Conservation (phyloP, 2,888 invertebrate species). For the Caenorhabditis angaria region DNA sequence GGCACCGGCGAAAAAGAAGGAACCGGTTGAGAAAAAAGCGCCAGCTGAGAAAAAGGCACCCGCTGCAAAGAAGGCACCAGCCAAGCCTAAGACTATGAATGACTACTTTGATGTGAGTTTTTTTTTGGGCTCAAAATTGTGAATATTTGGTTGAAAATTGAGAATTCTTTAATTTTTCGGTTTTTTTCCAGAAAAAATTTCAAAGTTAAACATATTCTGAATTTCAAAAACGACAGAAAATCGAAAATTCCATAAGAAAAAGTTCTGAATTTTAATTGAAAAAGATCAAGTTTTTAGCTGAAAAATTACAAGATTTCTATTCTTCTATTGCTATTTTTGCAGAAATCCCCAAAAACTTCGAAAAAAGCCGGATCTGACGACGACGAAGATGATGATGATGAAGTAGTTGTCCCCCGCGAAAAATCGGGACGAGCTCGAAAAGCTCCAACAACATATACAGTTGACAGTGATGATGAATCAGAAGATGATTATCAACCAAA, state of each 20-base stretch:
- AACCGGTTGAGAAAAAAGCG: slow-evolving; percentile 19
- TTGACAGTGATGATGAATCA: slow-evolving; percentile 30
- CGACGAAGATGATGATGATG: slow-evolving; percentile 31
- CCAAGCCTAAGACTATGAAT: slow-evolving; percentile 29
- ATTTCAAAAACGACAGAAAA: no score
- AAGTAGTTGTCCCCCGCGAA: slow-evolving; percentile 29
- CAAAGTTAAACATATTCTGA: no score
- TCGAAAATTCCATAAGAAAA: no score
- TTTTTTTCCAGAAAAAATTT: not conserved
- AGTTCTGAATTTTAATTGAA: no score
- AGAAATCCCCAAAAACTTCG: not conserved
- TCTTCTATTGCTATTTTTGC: no score
- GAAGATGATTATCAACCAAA: slow-evolving; percentile 23
- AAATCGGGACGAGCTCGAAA: slow-evolving; percentile 43
- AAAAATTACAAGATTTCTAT: no score
- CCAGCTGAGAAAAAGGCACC: slow-evolving; percentile 19
- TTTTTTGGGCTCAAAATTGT: slow-evolving; percentile 3
- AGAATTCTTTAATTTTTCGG: not conserved
- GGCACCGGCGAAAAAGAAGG: slow-evolving; percentile 10
- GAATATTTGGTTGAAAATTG: no score
- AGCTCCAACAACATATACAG: slow-evolving; percentile 16
- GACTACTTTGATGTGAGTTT: slow-evolving; percentile 31
- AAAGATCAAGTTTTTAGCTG: no score
- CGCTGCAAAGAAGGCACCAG: slow-evolving; percentile 22
- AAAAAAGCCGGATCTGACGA: slow-evolving; percentile 18